A percentile compares a stretch with the other conserved stretches of the same genome.
Evolutionary conservation across 2,113 vertebrate species (phyloP).

Genomic region (Sigmodon hispidus): DNA sequence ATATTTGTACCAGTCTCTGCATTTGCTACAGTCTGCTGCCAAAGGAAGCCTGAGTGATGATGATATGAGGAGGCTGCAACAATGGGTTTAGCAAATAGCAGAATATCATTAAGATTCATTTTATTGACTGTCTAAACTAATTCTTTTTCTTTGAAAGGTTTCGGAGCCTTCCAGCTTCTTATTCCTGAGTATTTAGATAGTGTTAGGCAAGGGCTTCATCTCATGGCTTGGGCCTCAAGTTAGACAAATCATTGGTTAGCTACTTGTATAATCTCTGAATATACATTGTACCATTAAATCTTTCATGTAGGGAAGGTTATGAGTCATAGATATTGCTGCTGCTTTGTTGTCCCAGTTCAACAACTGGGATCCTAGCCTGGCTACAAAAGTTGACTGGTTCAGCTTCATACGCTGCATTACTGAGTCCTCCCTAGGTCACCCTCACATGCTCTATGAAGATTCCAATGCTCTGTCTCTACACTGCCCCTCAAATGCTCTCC

Average conservation of each 20-base stretch:
- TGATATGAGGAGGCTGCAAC: no score
- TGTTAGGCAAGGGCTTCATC: background rate
- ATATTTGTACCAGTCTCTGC: no score
- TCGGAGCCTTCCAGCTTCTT: no score
- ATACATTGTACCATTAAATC: background rate
- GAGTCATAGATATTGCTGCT: background rate
- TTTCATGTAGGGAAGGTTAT: background rate
- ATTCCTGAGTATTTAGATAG: rapidly evolving
- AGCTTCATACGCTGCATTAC: background rate
- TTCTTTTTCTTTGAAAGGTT: no score
- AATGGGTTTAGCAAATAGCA: no score
- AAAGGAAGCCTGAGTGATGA: no score
- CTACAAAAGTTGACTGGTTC: background rate
- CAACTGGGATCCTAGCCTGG: background rate
- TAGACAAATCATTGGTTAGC: background rate
- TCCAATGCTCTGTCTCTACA: background rate
- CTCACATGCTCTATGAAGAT: background rate
- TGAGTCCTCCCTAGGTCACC: background rate
- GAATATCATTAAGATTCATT: no score
- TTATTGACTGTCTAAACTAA: no score
- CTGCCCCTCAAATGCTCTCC: background rate
- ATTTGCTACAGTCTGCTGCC: no score
- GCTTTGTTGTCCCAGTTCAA: background rate
- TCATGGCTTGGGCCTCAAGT: background rate
- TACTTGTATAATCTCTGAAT: background rate